Conservation (phyloP, 2,113 vertebrate genomes). For the Strix uralensis region DNA sequence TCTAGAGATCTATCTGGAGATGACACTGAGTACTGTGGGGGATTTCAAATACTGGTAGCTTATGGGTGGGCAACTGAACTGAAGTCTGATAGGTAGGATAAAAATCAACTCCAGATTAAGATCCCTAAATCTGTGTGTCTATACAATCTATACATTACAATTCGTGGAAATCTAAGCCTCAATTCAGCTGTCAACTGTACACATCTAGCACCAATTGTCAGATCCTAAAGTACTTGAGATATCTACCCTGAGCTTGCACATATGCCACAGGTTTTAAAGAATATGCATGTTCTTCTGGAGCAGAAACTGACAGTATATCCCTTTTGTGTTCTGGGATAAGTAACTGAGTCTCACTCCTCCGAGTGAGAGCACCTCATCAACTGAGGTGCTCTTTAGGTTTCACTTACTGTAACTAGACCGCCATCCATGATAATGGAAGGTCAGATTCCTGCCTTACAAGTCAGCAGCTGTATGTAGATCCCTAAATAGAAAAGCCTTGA, state of each 20-base stretch:
- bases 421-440: background rate
- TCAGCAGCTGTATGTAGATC: background rate
- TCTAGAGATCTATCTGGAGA: background rate
- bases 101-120: background rate
- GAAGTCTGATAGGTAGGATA: background rate
- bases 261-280: background rate
- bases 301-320: background rate
- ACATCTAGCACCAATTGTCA: background rate
- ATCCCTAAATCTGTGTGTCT: background rate
- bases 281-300: background rate
- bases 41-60: background rate
- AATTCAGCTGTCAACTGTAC: background rate
- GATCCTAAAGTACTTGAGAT: background rate
- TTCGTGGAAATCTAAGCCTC: background rate
- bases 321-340: background rate
- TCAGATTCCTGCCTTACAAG: background rate
- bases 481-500: background rate
- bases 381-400: background rate
- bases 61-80: background rate
- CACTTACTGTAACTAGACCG: background rate
- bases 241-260: background rate
- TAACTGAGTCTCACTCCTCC: background rate
- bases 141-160: background rate
- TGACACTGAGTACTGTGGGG: accelerated
- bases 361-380: background rate